Base-by-base conservation (phyloP, 2,797 vertebrate genomes). In the Sylvia borin region DNA sequence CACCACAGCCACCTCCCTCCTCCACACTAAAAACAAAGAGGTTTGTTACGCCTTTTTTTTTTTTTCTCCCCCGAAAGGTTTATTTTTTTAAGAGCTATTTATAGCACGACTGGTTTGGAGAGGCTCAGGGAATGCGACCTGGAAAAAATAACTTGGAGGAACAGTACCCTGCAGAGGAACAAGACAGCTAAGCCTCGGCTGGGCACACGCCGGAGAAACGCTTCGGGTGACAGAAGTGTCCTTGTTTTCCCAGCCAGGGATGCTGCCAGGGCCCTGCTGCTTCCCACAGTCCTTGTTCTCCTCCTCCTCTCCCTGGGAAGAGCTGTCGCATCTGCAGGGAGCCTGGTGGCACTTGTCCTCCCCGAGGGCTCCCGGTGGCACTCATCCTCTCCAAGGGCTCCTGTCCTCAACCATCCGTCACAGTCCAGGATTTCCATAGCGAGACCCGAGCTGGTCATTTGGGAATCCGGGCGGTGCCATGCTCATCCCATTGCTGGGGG, bases 81-180 rank as follows among this genome's bases (percentile, higher is more conserved):
- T 90, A 61, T 95, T 93, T 80, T 92, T 83, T 87, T 53, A 68
- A 91, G 88, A 88, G 78, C 94, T 98, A 97, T 97, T 97, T 97
- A 93, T 95, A 97, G 97, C 91, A 81, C 15, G 1, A 78, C 74
- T 70, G 8, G 48, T 72, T 93, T 91, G 45, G 83, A 90, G 95
- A 90, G 53, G 82, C 96, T 95, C 57, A 40, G 96, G 77, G 85
- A 48, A 65, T 88, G 53, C 7, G 32, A 93, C 74, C 91, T 95
- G 88, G 88, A 76, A 82, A 93, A 93, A 95, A 91, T 73, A 92
- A 88, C 81, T 57, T 2, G 42, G 90, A 88, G 94, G 93, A 96
- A 90, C 91, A 94, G 84, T 79, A 85, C 86, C 86, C 90, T 78
- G 94, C 88, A 32, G 68, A 89, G 93, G 88, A 93, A 93, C 75